A percentile compares a stretch with the other conserved stretches of the same genome.
These are phyloP conservation scores for Oopsacas minuta DNA, from an alignment of 37 sponge, comb jelly and placozoan genomes.

Conservation along the genomic window DNA sequence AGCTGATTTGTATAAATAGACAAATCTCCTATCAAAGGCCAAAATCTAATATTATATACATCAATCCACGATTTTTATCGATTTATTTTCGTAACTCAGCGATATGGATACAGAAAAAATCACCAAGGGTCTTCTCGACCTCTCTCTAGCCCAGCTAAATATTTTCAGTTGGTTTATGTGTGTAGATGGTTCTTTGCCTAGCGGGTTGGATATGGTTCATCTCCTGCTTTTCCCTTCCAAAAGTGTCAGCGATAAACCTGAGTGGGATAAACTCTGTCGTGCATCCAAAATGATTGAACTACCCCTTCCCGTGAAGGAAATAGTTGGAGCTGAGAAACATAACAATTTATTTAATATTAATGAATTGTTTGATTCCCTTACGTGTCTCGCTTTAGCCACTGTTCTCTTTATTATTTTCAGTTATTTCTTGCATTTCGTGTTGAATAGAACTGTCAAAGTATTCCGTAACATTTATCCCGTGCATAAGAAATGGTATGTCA, in stretches of 20 bases:
- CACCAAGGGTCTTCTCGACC: background rate
- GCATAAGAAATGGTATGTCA: slow-evolving; percentile 79
- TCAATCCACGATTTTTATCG: background rate
- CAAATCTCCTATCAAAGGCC: background rate
- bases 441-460: slow-evolving; percentile 28
- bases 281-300: background rate
- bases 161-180: slow-evolving; percentile 30
- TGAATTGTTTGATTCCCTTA: slow-evolving; percentile 37
- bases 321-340: background rate
- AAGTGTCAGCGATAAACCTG: background rate
- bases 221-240: slow-evolving; percentile 26
- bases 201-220: slow-evolving; percentile 41
- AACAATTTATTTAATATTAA: slow-evolving; percentile 27
- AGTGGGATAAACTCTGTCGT: background rate
- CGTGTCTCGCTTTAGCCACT: slow-evolving; percentile 22
- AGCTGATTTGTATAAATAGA: background rate
- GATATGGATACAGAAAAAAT: background rate
- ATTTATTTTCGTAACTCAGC: background rate
- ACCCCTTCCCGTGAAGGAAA: background rate
- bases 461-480: slow-evolving; percentile 45
- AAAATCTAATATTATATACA: background rate
- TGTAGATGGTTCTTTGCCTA: slow-evolving; percentile 35
- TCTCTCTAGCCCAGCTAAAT: background rate
- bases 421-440: slow-evolving; percentile 18
- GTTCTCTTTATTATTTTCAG: slow-evolving; percentile 22